A percentile compares a stretch with the other conserved stretches of the same genome.
phyloP scores from a whole-genome alignment of 2,113 vertebrate species.

The Camelus dromedarius region DNA sequence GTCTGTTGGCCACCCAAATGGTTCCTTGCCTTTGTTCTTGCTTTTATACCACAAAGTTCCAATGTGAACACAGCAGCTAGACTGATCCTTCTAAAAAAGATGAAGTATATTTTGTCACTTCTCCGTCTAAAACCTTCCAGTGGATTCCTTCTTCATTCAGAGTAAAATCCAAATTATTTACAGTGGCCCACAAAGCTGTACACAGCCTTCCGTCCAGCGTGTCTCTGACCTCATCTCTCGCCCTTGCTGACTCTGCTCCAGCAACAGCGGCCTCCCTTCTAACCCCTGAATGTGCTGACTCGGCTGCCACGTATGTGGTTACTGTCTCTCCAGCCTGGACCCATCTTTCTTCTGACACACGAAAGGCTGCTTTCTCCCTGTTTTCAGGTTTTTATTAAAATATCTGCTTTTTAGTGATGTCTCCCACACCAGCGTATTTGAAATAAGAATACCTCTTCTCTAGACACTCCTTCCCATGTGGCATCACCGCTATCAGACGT shows the following conservation, averaged over 20 bases:
- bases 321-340: background rate
- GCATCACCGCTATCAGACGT: background rate
- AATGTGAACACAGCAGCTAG: background rate
- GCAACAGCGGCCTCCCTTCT: background rate
- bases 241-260: background rate
- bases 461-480: background rate
- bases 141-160: background rate
- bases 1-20: background rate
- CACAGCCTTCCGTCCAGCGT: background rate
- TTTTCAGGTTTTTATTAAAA: background rate
- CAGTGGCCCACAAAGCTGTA: no score
- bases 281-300: background rate
- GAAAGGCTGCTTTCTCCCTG: background rate
- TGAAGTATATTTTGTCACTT: background rate
- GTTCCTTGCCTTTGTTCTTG: background rate
- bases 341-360: background rate
- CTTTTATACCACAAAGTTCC: background rate
- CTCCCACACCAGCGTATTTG: background rate
- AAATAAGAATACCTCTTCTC: background rate
- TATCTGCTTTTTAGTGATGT: background rate
- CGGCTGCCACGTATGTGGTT: background rate
- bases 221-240: background rate
- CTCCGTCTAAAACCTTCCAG: background rate
- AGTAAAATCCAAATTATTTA: background rate
- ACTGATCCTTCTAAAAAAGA: background rate